phyloP scores from a whole-genome alignment of 2,797 vertebrate genomes.

The Falco novaeseelandiae region DNA sequence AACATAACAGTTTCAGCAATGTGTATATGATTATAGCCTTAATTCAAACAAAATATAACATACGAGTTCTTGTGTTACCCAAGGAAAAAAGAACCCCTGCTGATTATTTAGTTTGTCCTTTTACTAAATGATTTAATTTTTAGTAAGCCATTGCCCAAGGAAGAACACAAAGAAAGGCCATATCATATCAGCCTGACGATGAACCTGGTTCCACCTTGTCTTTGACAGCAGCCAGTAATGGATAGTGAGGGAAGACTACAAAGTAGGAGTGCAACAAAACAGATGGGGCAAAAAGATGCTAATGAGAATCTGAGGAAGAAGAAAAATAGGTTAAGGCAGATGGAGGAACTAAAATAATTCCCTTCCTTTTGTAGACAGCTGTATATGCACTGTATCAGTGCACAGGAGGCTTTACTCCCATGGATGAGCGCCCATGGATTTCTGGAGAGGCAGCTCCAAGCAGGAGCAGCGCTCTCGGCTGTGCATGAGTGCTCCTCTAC shows the following conservation, averaged over 20 bases:
- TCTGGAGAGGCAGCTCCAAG: neutral
- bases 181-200: neutral
- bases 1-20: neutral
- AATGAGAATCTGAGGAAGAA: neutral
- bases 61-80: neutral
- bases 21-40: neutral
- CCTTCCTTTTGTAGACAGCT: neutral
- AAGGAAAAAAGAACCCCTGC: neutral
- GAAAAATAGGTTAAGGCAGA: neutral
- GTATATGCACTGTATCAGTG: neutral
- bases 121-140: neutral
- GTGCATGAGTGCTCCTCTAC: neutral
- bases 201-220: neutral
- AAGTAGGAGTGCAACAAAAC: neutral
- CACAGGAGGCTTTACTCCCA: neutral
- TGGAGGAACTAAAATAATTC: neutral
- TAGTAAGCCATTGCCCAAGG: neutral
- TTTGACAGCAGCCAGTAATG: neutral
- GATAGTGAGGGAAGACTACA: neutral
- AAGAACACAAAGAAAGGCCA: neutral
- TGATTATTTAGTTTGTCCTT: slow-evolving; percentile 19
- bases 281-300: neutral
- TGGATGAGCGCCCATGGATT: neutral
- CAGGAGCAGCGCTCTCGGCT: neutral
- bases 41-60: neutral